phyloP scores from a whole-genome alignment of 2,113 vertebrate genomes.

The Leptodactylus fuscus region DNA sequence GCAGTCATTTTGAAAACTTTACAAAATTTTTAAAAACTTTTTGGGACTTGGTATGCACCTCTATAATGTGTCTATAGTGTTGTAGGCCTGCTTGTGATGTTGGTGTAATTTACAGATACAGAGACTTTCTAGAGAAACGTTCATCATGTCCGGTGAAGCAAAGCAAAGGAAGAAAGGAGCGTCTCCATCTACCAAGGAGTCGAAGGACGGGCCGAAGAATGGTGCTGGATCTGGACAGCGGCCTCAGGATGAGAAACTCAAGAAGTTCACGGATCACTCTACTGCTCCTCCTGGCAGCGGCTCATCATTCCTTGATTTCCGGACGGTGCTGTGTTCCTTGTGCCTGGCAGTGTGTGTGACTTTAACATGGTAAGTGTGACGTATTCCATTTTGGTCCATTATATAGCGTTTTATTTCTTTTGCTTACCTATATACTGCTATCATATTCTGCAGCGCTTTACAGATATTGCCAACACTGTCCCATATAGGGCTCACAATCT shows the following conservation, averaged over 20 bases:
- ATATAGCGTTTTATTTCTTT: no score
- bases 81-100: background rate
- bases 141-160: constrained; percentile 44
- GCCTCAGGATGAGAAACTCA: background rate
- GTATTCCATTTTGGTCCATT: no score
- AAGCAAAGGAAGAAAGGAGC: constrained; percentile 53
- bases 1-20: constrained; percentile 1
- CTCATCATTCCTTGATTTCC: background rate
- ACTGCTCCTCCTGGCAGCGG: background rate
- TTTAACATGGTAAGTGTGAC: constrained; percentile 32
- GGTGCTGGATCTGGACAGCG: constrained; percentile 6
- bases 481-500: no score
- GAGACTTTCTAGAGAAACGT: background rate
- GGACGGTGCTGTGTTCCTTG: constrained; percentile 46
- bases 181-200: background rate
- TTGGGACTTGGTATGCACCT: background rate
- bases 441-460: no score
- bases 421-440: no score
- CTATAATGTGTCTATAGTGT: background rate
- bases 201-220: background rate
- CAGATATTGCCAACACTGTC: no score
- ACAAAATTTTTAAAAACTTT: background rate
- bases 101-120: no score
- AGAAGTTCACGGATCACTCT: background rate
- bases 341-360: constrained; percentile 38